These are phyloP conservation scores for Apodemus sylvaticus DNA, from an alignment of 2,113 vertebrate genomes.

Conservation along the genomic window DNA sequence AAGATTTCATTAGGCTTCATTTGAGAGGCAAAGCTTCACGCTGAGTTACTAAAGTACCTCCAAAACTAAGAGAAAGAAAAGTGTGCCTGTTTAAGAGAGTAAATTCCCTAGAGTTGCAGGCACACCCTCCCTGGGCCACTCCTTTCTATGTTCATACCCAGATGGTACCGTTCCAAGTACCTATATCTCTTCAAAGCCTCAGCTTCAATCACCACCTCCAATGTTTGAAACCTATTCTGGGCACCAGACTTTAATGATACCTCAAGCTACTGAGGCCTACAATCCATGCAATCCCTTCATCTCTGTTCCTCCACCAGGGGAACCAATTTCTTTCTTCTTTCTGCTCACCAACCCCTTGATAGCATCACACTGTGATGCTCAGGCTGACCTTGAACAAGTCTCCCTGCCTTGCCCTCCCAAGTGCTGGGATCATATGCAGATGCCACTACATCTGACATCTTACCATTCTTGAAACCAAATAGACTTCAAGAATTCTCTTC, in stretches of 20 bases:
- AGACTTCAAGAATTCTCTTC: neutral
- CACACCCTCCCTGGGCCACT: neutral
- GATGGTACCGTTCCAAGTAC: neutral
- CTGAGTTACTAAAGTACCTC: neutral
- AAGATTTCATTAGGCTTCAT: neutral
- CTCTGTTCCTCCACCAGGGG: neutral
- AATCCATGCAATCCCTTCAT: neutral
- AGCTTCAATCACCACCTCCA: neutral
- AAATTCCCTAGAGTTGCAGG: neutral
- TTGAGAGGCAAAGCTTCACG: slow-evolving; percentile 8
- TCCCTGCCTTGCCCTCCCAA: neutral
- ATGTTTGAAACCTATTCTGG: neutral
- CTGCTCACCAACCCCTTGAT: neutral
- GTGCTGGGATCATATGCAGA: neutral
- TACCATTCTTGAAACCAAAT: neutral
- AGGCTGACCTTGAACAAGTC: neutral
- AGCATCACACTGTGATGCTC: neutral
- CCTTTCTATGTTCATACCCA: neutral
- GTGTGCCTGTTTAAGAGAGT: neutral
- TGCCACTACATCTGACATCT: neutral
- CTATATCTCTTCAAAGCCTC: neutral
- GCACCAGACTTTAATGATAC: neutral
- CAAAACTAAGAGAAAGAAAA: neutral
- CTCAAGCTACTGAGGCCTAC: neutral
- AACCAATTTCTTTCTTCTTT: neutral